Conservation (phyloP, 1,140 invertebrate genomes). For the Anoplolepis gracilipes region DNA sequence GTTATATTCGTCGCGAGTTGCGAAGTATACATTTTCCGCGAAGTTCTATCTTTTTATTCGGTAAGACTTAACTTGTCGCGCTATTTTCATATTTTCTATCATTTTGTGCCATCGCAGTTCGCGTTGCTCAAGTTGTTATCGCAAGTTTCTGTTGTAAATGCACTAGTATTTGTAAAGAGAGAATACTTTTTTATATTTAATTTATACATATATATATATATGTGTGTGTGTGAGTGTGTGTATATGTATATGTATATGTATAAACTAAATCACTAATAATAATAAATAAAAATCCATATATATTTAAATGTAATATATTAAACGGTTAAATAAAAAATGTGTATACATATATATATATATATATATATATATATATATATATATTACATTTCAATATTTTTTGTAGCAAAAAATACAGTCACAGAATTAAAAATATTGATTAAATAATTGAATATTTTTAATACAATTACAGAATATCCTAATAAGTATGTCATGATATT, state of each 20-base stretch:
- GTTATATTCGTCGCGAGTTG: conserved; percentile 52
- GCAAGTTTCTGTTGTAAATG: conserved; percentile 13
- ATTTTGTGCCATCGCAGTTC: not conserved
- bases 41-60: conserved; percentile 43
- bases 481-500: not conserved
- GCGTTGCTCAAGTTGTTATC: not conserved
- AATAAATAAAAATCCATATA: too few relatives aligned
- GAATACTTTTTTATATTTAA: not conserved
- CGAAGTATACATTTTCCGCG: not conserved
- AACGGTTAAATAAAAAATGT: too few relatives aligned
- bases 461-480: not conserved
- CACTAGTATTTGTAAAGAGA: not conserved
- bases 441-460: not conserved
- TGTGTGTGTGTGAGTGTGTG: too few relatives aligned
- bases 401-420: not conserved
- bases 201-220: not conserved
- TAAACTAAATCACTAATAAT: too few relatives aligned
- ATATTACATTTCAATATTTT: not conserved
- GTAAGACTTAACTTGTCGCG: conserved; percentile 34
- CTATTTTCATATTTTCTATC: conserved; percentile 37
- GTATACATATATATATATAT: too few relatives aligned
- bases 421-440: conserved; percentile 15
- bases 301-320: too few relatives aligned
- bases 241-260: too few relatives aligned
- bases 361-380: too few relatives aligned